A percentile compares a stretch with the other conserved stretches of the same genome.
Conservation (phyloP, 2,797 vertebrate species). For the Pitangus sulphuratus region DNA sequence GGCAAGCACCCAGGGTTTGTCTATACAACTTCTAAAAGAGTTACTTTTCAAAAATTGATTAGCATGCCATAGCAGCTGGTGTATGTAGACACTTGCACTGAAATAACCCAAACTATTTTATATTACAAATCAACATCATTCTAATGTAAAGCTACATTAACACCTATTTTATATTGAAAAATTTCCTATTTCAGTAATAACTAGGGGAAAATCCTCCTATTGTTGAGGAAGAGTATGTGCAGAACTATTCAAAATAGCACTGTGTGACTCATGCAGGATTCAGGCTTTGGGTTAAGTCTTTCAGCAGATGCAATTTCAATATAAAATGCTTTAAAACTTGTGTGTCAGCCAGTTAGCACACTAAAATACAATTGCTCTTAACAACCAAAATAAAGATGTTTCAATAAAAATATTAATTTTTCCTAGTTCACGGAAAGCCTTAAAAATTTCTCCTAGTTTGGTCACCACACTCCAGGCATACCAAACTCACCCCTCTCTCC, state of each 20-base stretch:
- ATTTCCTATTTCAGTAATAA: not conserved
- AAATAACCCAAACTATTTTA: not conserved
- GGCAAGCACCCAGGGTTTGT: not conserved
- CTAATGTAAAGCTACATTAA: not conserved
- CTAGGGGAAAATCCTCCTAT: not conserved
- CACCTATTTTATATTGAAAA: not conserved
- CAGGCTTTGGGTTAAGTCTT: not conserved
- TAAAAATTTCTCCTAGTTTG: not conserved
- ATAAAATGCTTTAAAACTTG: not conserved
- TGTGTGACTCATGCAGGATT: not conserved
- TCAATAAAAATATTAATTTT: not conserved
- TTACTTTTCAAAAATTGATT: slow-evolving; percentile 3
- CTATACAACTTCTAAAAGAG: not conserved
- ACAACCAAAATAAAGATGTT: not conserved
- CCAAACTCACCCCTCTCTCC: not conserved
- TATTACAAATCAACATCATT: not conserved
- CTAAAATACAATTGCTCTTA: not conserved
- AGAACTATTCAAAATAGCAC: not conserved
- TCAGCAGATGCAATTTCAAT: not conserved
- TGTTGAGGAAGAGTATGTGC: not conserved
- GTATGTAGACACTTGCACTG: not conserved
- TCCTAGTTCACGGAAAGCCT: not conserved
- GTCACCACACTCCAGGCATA: not conserved
- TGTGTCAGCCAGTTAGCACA: not conserved
- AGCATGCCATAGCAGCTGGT: not conserved